Conservation (phyloP, 2,888 invertebrate genomes). For the Miltochrista miniata region DNA sequence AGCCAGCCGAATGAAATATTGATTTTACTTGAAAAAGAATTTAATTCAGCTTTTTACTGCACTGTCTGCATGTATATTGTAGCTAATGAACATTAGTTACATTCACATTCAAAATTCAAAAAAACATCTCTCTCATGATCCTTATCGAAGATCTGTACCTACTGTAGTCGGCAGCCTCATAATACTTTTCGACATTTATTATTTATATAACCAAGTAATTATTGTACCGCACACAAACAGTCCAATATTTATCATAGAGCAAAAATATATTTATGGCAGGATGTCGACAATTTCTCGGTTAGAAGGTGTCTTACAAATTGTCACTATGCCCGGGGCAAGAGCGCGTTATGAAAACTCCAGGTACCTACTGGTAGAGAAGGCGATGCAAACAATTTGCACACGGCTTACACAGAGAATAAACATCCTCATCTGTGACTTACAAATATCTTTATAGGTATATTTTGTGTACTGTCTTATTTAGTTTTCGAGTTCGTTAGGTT, state of each 20-base stretch:
- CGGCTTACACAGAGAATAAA: slow-evolving; percentile 74
- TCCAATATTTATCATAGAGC: slow-evolving; percentile 47
- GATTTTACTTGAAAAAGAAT: no score
- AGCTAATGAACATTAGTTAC: no score
- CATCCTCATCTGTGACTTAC: slow-evolving; percentile 66
- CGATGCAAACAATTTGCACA: slow-evolving; percentile 76
- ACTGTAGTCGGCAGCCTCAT: no score
- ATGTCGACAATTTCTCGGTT: slow-evolving; percentile 70
- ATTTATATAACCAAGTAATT: slow-evolving; percentile 15
- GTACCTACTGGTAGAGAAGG: slow-evolving; percentile 72
- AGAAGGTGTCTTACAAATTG: slow-evolving; percentile 67
- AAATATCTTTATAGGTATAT: slow-evolving; percentile 56
- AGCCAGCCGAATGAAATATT: no score
- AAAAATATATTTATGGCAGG: slow-evolving; percentile 65
- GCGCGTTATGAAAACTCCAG: slow-evolving; percentile 72
- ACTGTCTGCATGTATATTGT: no score
- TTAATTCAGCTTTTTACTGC: no score
- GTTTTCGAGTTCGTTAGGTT: slow-evolving; percentile 36
- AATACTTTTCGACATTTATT: no score
- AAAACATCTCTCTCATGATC: no score
- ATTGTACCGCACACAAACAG: slow-evolving; percentile 19
- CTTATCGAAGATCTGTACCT: no score
- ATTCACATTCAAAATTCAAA: no score
- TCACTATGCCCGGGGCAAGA: slow-evolving; percentile 67
- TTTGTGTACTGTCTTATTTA: slow-evolving; percentile 42